phyloP scores from a whole-genome alignment of 2,888 invertebrate genomes.

The Pharmacophagus antenor region DNA sequence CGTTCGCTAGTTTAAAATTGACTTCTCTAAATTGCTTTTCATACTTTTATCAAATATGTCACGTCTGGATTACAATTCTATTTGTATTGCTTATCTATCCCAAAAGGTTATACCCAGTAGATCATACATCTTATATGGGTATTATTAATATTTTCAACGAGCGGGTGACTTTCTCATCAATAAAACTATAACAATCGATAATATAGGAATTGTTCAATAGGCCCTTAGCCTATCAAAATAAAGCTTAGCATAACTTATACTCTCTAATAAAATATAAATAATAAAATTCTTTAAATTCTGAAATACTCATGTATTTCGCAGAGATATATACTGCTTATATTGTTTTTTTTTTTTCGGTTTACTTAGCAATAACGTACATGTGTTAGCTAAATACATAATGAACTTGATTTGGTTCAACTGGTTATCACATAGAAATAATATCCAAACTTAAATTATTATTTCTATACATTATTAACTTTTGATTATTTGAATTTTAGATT shows the following conservation, averaged over 20 bases:
- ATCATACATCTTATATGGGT: background rate
- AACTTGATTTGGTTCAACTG: background rate
- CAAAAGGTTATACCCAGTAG: background rate
- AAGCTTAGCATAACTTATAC: slow-evolving; percentile 12
- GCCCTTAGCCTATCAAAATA: slow-evolving; percentile 2
- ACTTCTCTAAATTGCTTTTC: slow-evolving; percentile 1
- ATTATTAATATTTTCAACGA: slow-evolving; percentile 8
- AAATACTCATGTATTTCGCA: background rate
- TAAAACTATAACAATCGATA: slow-evolving; percentile 4
- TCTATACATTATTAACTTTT: background rate
- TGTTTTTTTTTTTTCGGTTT: background rate
- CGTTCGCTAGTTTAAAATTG: slow-evolving; percentile 23
- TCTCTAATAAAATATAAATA: background rate
- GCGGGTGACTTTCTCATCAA: background rate
- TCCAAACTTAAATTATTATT: slow-evolving; percentile 7
- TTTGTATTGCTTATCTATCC: slow-evolving; percentile 1
- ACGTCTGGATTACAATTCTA: slow-evolving; percentile 1
- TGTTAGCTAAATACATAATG: background rate
- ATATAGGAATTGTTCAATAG: slow-evolving; percentile 24
- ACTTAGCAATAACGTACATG: slow-evolving; percentile 3
- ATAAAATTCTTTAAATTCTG: background rate
- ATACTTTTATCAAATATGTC: background rate
- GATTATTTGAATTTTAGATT: background rate
- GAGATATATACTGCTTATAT: background rate
- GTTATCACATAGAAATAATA: background rate